Evolutionary conservation across 2,888 invertebrate genomes (phyloP).

Genomic region (Lathronympha strigana): DNA sequence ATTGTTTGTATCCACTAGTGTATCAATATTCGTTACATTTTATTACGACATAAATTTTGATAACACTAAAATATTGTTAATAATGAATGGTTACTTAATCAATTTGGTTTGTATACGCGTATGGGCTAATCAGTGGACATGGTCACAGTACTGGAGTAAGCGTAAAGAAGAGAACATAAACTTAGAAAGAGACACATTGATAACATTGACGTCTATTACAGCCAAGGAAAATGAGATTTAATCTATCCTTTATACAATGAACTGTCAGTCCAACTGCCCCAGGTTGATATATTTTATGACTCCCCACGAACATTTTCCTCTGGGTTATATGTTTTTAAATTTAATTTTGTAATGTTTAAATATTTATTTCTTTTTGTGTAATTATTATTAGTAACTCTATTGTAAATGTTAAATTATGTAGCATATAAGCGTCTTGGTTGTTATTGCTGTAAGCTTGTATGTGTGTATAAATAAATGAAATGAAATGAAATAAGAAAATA

Average conservation of each 20-base stretch:
- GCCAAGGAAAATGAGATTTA: background rate
- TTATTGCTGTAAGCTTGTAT: too few relatives aligned
- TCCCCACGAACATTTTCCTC: too few relatives aligned
- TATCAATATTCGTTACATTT: background rate
- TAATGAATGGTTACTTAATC: background rate
- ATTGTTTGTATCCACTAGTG: background rate
- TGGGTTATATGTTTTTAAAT: too few relatives aligned
- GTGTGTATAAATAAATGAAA: too few relatives aligned
- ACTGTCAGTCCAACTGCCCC: background rate
- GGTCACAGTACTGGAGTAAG: background rate
- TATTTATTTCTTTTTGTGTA: too few relatives aligned
- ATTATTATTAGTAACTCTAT: too few relatives aligned
- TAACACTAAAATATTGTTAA: background rate
- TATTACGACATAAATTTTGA: background rate
- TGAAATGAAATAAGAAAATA: too few relatives aligned
- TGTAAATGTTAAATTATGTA: too few relatives aligned
- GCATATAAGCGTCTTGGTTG: too few relatives aligned
- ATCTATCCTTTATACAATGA: background rate
- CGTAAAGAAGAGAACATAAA: background rate
- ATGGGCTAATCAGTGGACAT: background rate
- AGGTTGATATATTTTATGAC: too few relatives aligned
- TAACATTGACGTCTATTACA: background rate
- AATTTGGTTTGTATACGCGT: background rate
- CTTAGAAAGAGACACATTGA: background rate
- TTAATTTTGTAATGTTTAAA: too few relatives aligned